Evolutionary conservation across 2,797 vertebrate species (phyloP).

Genomic region (Falco naumanni): DNA sequence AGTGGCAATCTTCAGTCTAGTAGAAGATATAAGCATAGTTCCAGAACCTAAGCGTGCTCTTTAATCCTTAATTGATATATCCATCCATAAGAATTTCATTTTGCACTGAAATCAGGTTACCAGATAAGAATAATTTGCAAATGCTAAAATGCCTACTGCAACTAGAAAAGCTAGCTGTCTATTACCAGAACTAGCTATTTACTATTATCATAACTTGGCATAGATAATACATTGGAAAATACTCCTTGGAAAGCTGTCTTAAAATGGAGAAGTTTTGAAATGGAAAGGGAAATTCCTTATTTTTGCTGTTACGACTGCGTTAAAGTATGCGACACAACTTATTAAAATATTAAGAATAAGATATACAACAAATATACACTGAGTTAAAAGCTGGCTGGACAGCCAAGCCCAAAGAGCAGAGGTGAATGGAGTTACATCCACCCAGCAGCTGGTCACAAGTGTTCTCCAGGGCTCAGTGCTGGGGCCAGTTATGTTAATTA

Average conservation of each 20-base stretch:
- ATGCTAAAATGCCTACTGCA: neutral
- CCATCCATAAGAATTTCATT: neutral
- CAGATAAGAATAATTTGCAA: neutral
- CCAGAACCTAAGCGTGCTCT: neutral
- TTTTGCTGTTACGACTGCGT: neutral
- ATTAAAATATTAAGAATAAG: neutral
- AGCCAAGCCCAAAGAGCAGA: too few relatives aligned
- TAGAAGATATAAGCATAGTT: neutral
- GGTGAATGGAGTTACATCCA: too few relatives aligned
- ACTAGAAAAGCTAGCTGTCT: neutral
- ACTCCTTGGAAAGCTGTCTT: neutral
- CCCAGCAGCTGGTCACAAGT: too few relatives aligned
- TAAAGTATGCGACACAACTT: neutral
- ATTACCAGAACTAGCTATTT: neutral
- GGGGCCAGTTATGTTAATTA: too few relatives aligned
- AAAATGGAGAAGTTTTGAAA: neutral
- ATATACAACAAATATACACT: neutral
- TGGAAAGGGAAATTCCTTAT: fast-evolving
- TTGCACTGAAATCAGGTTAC: neutral
- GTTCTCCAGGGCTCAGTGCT: too few relatives aligned
- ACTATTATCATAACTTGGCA: neutral
- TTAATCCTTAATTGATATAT: neutral
- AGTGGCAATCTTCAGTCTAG: neutral
- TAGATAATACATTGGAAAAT: neutral
- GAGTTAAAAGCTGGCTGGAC: too few relatives aligned